Evolutionary conservation across 2,888 invertebrate species (phyloP).

Genomic region (Xestia rhomboidea): DNA sequence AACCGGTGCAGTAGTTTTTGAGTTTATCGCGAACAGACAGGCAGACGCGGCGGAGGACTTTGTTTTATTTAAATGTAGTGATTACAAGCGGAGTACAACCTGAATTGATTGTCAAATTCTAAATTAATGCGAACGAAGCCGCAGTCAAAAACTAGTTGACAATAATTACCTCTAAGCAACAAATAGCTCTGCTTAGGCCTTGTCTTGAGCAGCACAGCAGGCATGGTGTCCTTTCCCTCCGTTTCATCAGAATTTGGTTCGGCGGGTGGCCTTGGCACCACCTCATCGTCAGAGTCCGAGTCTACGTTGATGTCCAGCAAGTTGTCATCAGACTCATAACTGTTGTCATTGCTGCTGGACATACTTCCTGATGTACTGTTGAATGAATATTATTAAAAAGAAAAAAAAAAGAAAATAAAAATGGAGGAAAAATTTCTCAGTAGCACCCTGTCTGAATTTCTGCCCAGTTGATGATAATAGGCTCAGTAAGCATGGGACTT

Average conservation of each 20-base stretch:
- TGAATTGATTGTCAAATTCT: too few species aligned
- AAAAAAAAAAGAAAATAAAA: not conserved
- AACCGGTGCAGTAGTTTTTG: too few species aligned
- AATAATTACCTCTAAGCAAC: slow-evolving; percentile 86
- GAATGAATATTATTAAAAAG: slow-evolving; percentile 21
- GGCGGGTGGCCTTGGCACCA: slow-evolving; percentile 58
- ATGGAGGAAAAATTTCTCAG: not conserved
- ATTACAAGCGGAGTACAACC: too few species aligned
- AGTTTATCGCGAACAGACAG: too few species aligned
- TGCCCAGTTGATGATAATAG: not conserved
- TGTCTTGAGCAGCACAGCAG: slow-evolving; percentile 89
- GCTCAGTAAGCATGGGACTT: not conserved
- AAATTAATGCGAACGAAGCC: too few species aligned
- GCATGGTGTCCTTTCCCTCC: slow-evolving; percentile 78
- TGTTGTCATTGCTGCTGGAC: slow-evolving; percentile 70
- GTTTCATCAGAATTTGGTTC: slow-evolving; percentile 62
- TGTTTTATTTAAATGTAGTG: too few species aligned
- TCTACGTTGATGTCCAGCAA: slow-evolving; percentile 73
- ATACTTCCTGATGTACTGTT: slow-evolving; percentile 66
- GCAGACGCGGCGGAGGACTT: too few species aligned
- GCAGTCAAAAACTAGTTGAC: not conserved
- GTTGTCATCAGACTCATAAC: slow-evolving; percentile 73
- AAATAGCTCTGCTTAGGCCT: slow-evolving; percentile 93
- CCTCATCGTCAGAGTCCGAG: slow-evolving; percentile 79
- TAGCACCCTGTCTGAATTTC: not conserved